phyloP scores from a whole-genome alignment of 2,888 invertebrate species.

The Tanypteryx hageni region DNA sequence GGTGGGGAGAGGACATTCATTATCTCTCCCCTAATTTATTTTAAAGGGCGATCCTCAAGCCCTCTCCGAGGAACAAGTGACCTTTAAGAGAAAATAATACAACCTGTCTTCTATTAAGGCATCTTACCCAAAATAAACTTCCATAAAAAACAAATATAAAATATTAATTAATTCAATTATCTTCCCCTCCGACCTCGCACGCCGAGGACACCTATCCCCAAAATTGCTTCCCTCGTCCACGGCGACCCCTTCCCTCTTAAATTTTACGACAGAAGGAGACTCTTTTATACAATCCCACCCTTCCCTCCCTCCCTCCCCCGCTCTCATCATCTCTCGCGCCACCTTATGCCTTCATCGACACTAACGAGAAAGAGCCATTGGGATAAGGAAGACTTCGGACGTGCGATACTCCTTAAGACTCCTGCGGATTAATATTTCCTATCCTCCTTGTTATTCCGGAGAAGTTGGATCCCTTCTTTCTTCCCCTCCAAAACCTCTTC shows the following conservation, averaged over 20 bases:
- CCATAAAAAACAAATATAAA: slow-evolving; percentile 2
- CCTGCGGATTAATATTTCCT: slow-evolving; percentile 45
- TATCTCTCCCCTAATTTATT: no score
- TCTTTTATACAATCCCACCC: background rate
- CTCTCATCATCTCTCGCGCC: background rate
- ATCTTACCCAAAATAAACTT: background rate
- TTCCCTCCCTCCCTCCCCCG: background rate
- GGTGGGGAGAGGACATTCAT: no score
- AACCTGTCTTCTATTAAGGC: background rate
- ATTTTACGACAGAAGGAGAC: background rate
- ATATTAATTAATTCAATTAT: slow-evolving; percentile 51
- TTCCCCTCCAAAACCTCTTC: background rate
- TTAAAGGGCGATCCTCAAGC: no score
- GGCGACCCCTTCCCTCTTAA: background rate
- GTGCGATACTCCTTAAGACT: slow-evolving; percentile 39
- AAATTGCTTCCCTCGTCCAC: no score
- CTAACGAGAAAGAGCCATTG: slow-evolving; percentile 20
- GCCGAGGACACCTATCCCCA: no score
- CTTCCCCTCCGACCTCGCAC: background rate
- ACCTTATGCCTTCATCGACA: slow-evolving; percentile 17
- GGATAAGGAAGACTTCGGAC: slow-evolving; percentile 28
- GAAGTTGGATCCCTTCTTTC: background rate
- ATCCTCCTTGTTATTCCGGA: background rate
- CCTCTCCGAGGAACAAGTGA: background rate
- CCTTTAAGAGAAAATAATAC: no score